Evolutionary conservation across 2,797 vertebrate genomes (phyloP).

Genomic region (Micrastur ruficollis): DNA sequence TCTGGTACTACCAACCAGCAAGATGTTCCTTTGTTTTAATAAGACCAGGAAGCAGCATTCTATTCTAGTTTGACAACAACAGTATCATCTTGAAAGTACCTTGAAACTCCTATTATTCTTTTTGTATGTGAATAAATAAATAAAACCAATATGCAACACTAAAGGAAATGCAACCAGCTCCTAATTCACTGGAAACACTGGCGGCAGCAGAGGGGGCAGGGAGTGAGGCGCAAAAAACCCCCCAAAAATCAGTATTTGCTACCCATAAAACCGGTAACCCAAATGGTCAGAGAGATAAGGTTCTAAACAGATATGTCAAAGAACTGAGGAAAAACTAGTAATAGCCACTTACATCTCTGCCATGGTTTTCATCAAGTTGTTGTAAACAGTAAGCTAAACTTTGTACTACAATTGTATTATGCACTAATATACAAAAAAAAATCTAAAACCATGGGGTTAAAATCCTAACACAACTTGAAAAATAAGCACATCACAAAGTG

Average conservation of each 20-base stretch:
- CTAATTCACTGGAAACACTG: not conserved
- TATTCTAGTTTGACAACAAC: not conserved
- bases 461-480: not conserved
- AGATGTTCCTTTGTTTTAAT: not conserved
- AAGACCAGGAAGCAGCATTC: not conserved
- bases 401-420: not conserved
- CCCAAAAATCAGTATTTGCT: not conserved
- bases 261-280: not conserved
- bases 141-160: not conserved
- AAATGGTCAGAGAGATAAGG: not conserved
- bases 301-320: not conserved
- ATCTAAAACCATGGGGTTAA: not conserved
- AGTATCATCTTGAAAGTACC: not conserved
- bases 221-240: not conserved
- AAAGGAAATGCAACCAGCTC: not conserved
- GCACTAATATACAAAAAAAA: not conserved
- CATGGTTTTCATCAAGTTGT: not conserved
- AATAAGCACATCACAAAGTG: not conserved
- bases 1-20: not conserved
- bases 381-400: not conserved
- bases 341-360: not conserved
- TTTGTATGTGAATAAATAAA: not conserved
- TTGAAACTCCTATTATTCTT: not conserved
- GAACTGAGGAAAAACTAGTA: not conserved
- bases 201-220: accelerated